These are phyloP conservation scores for Girardinus metallicus DNA, from an alignment of 2,797 vertebrate species.

Conservation along the genomic window DNA sequence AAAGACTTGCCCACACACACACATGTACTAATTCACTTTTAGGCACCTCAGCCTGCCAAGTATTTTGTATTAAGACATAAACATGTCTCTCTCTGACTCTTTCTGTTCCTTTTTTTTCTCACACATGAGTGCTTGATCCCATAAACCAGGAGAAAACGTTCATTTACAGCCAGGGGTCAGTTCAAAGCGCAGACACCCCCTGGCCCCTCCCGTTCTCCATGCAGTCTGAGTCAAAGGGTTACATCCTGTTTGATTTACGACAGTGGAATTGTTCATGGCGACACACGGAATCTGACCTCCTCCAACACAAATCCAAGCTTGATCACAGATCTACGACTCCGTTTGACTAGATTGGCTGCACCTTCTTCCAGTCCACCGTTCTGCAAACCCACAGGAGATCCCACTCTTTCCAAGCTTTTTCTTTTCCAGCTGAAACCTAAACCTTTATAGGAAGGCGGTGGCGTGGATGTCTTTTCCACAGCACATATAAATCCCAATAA, in stretches of 20 bases:
- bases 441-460: conserved; percentile 60
- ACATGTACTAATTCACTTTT: conserved; percentile 62
- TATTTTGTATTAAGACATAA: conserved; percentile 66
- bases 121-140: conserved; percentile 41
- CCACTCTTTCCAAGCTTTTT: conserved; percentile 40
- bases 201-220: conserved; percentile 8
- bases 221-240: neutral
- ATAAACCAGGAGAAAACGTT: conserved; percentile 50
- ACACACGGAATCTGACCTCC: conserved; percentile 61
- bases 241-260: neutral
- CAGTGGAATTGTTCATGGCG: conserved; percentile 13
- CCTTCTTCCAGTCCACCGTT: conserved; percentile 27
- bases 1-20: conserved; percentile 64
- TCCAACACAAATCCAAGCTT: conserved; percentile 18
- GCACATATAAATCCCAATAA: conserved; percentile 75
- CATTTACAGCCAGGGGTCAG: conserved; percentile 72
- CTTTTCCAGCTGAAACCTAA: conserved; percentile 63
- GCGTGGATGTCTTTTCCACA: conserved; percentile 56
- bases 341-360: conserved; percentile 3
- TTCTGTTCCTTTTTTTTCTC: conserved; percentile 18
- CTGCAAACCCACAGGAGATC: neutral
- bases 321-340: conserved; percentile 11
- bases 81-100: conserved; percentile 48
- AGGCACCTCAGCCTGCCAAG: conserved; percentile 65
- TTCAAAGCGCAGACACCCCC: conserved; percentile 62